These are phyloP conservation scores for Meta bourneti DNA, from an alignment of 2,888 invertebrate species.

Conservation along the genomic window DNA sequence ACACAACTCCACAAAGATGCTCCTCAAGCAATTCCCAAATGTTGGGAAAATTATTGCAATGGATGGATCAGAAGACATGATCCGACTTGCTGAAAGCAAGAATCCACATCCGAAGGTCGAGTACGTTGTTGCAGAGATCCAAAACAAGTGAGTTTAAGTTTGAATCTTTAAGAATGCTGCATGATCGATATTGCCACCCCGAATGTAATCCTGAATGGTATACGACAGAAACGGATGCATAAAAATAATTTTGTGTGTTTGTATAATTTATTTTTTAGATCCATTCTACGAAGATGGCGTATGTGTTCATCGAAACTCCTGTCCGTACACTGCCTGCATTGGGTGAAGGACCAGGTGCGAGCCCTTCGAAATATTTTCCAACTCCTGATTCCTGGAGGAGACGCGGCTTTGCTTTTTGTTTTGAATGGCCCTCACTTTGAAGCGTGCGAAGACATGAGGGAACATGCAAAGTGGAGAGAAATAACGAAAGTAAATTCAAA, in stretches of 20 bases:
- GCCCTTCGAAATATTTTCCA: slow-evolving; percentile 51
- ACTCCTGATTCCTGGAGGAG: slow-evolving; percentile 55
- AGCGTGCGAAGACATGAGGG: background rate
- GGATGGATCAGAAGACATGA: slow-evolving; percentile 61
- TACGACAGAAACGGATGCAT: too few relatives aligned
- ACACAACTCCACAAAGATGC: background rate
- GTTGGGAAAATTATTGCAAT: slow-evolving; percentile 40
- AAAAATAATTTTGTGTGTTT: background rate
- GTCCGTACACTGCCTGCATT: slow-evolving; percentile 72
- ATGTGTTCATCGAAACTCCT: slow-evolving; percentile 23
- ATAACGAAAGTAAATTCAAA: slow-evolving; percentile 31
- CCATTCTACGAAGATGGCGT: background rate
- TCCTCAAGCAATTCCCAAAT: background rate
- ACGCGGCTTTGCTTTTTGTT: slow-evolving; percentile 50
- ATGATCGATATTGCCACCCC: too few relatives aligned
- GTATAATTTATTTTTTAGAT: background rate
- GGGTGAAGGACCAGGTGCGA: slow-evolving; percentile 67
- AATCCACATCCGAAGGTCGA: slow-evolving; percentile 33
- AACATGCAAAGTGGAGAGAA: slow-evolving; percentile 14
- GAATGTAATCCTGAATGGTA: too few relatives aligned
- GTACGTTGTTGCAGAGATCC: slow-evolving; percentile 26
- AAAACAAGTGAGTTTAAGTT: slow-evolving; percentile 23
- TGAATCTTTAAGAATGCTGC: background rate
- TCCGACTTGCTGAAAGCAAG: slow-evolving; percentile 49
- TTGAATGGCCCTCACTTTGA: background rate